Base-by-base conservation (phyloP, 2,797 vertebrate species). In the Rhabdophis nuchalis region DNA sequence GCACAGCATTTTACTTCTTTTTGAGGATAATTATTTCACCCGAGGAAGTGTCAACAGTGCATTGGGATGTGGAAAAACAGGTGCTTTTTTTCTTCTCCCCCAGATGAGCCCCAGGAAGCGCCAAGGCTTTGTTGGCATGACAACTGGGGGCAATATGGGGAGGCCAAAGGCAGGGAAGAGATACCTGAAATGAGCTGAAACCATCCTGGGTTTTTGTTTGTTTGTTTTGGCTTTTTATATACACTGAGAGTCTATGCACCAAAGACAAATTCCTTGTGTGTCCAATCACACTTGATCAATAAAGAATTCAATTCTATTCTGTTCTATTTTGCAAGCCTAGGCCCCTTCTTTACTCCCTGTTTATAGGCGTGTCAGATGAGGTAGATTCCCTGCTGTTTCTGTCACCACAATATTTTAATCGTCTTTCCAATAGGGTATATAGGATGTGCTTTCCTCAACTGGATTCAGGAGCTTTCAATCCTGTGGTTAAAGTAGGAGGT, bases 71-170 rank as follows among this genome's bases (percentile, higher is more conserved):
- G 29, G 52, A 46, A 41, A 46, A 52, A 52, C 5, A 54, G n/a
- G 14, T 25, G 41, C 27, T 3, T 46, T 61, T 4, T 5, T 27
- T 64, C 29, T 2, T 5, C 46, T 6, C 46, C 29, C 61, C 12
- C 32, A 54, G 14, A 32, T 36, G 54, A 88, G 54, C 3, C 46
- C 29, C 8, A 12, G 16, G n/a, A 89, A 68, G 77, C 53, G 16
- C 53, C 41, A 77, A 57, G 52, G 72, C 60, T 89, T 68, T 32
- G 87, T 93, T 86, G 92, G 58, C 92, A 93, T 86, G 87, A 53
- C 60, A 89, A 53, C 87, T 9, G 86, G 36, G 61, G 90, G 58
- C 52, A 32, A 11, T 58, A 86, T 52, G 50, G 50, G 46, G 90
- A 50, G 50, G 56, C 50, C 57, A 58, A 5, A 68, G n/a, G 32